These are phyloP conservation scores for Porites evermanni DNA, from an alignment of 92 coral and sea anemone species.

Conservation along the genomic window DNA sequence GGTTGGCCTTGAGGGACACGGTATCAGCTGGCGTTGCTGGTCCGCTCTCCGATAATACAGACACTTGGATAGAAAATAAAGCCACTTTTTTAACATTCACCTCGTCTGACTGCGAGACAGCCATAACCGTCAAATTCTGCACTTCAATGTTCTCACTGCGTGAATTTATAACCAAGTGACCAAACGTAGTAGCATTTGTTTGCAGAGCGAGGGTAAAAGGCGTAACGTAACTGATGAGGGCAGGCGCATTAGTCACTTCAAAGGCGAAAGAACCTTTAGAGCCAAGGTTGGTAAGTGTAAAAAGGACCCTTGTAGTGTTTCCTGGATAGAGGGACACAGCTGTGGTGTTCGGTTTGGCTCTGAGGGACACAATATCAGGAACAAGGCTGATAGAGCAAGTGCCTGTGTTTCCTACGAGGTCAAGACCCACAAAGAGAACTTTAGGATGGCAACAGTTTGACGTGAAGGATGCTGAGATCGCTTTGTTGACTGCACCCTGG, in stretches of 20 bases:
- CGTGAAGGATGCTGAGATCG: constrained; percentile 27
- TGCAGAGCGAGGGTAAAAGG: constrained; percentile 49
- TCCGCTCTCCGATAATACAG: neutral
- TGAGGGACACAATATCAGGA: constrained; percentile 38
- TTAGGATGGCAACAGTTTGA: constrained; percentile 48
- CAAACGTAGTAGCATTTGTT: constrained; percentile 12
- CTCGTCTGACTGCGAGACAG: constrained; percentile 10
- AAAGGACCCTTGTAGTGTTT: constrained; percentile 38
- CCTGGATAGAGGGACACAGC: constrained; percentile 24
- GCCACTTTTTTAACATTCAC: constrained; percentile 9
- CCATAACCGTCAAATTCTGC: neutral
- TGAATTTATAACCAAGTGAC: constrained; percentile 22
- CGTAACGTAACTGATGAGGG: constrained; percentile 34
- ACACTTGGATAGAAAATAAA: neutral
- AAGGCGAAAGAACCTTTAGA: constrained; percentile 39
- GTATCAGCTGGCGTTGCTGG: constrained; percentile 9
- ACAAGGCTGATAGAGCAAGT: constrained; percentile 43
- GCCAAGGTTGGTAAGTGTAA: constrained; percentile 54
- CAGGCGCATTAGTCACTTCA: constrained; percentile 15
- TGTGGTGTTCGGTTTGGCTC: constrained; percentile 21
- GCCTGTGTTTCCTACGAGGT: constrained; percentile 56
- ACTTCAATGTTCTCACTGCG: neutral
- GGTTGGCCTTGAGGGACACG: constrained; percentile 19
- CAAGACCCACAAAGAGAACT: constrained; percentile 28
- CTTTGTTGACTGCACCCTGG: constrained; percentile 26